phyloP scores from a whole-genome alignment of 2,797 vertebrate species.

The Pangasius krempfi region DNA sequence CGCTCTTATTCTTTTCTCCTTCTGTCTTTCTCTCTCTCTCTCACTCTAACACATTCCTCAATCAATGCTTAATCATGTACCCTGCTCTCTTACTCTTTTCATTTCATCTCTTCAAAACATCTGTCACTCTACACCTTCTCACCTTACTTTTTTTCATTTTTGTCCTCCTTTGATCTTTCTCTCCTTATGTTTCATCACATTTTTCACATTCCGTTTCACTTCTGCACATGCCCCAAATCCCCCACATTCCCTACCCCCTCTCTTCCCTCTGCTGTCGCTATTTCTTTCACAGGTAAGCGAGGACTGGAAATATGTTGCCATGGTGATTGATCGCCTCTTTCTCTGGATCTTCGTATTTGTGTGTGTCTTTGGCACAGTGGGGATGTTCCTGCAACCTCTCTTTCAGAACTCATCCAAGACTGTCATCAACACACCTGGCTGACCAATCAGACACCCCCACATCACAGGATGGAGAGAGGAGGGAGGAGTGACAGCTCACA shows the following conservation, averaged over 20 bases:
- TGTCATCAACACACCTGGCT: constrained; percentile 76
- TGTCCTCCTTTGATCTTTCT: not conserved
- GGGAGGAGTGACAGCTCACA: constrained; percentile 40
- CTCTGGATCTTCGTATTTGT: constrained; percentile 97
- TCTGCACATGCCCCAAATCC: not conserved
- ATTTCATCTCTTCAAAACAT: not conserved
- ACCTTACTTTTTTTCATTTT: not conserved
- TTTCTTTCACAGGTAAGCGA: constrained; percentile 85
- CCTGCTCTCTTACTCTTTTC: constrained; percentile 37
- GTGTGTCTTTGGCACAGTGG: constrained; percentile 91
- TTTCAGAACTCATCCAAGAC: constrained; percentile 93
- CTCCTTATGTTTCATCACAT: not conserved
- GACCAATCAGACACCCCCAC: constrained; percentile 57
- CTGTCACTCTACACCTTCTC: not conserved
- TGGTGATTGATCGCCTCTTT: constrained; percentile 98
- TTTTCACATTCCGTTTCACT: not conserved
- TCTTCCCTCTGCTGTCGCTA: not conserved
- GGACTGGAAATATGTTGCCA: constrained; percentile 98
- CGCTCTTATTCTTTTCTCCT: constrained; percentile 32
- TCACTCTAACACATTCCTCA: not conserved
- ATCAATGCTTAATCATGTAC: not conserved
- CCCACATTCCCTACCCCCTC: not conserved
- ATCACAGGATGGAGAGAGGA: constrained; percentile 52
- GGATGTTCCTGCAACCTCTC: constrained; percentile 96
- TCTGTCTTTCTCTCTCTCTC: constrained; percentile 1